These are phyloP conservation scores for Creontiades dilutus DNA, from an alignment of 2,888 invertebrate genomes.

Conservation along the genomic window DNA sequence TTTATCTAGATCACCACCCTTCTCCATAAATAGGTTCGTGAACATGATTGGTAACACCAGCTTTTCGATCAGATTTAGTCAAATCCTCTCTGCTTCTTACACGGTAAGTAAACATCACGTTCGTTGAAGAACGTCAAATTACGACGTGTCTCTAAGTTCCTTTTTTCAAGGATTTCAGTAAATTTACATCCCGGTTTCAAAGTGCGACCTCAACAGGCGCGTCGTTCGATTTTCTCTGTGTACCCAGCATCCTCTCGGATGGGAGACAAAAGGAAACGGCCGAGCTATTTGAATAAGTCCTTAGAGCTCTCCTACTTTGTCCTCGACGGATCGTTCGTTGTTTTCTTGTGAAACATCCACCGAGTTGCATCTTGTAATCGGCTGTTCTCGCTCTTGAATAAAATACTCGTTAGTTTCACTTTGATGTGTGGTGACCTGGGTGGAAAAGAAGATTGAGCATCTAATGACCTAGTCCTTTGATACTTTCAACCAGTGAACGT, in stretches of 20 bases:
- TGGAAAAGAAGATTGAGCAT: too few relatives aligned
- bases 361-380: neutral
- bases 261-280: neutral
- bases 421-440: too few relatives aligned
- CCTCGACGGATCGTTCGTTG: neutral
- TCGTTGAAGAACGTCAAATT: neutral
- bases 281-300: slow-evolving; percentile 13
- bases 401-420: neutral
- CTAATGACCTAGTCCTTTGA: too few relatives aligned
- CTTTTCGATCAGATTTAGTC: too few relatives aligned
- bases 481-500: too few relatives aligned
- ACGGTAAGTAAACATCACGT: neutral
- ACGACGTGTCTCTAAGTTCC: neutral
- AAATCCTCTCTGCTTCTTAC: too few relatives aligned
- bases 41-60: too few relatives aligned
- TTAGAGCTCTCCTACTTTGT: slow-evolving; percentile 4
- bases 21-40: too few relatives aligned
- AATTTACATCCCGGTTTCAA: slow-evolving; percentile 39
- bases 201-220: neutral
- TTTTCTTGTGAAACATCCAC: neutral
- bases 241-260: neutral
- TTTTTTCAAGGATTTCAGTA: slow-evolving; percentile 24
- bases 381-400: neutral
- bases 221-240: slow-evolving; percentile 16
- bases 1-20: too few relatives aligned